Conservation (phyloP, 1,140 invertebrate species). For the Zaprionus africanus region DNA sequence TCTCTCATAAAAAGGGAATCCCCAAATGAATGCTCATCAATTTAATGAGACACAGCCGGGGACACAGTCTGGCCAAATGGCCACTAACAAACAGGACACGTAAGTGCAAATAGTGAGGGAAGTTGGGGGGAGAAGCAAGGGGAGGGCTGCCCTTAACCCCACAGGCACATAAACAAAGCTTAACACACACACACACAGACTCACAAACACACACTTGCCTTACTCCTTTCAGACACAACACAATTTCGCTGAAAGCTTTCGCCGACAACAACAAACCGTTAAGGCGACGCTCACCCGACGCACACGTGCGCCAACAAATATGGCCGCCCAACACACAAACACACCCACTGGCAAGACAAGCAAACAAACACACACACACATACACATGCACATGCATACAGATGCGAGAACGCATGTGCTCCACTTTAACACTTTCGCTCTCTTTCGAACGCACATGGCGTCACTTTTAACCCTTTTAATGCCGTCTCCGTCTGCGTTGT, state of each 20-base stretch:
- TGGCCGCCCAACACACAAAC: conserved; percentile 63
- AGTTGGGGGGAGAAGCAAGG: not conserved
- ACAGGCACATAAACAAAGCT: conserved; percentile 25
- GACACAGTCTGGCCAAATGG: conserved; percentile 35
- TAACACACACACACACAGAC: not conserved
- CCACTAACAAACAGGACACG: conserved; percentile 45
- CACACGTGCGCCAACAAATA: conserved; percentile 58
- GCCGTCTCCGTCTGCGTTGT: conserved; percentile 77
- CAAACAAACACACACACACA: conserved; percentile 34
- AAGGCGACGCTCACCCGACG: conserved; percentile 13
- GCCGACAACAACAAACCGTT: conserved; percentile 50
- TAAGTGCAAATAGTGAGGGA: conserved; percentile 26
- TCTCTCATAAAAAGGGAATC: conserved; percentile 51
- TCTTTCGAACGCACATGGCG: conserved; percentile 72
- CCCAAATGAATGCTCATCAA: conserved; percentile 65
- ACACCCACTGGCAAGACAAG: conserved; percentile 29
- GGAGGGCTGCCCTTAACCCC: not conserved
- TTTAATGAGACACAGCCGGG: conserved; percentile 48
- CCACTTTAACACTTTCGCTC: conserved; percentile 83
- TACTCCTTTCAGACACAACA: conserved; percentile 53
- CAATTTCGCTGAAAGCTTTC: conserved; percentile 43
- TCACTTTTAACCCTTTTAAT: conserved; percentile 81
- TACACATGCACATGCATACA: conserved; percentile 12
- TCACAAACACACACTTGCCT: not conserved
- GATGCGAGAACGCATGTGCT: conserved; percentile 71